These are phyloP conservation scores for Pelecanoides urinatrix DNA, from an alignment of 2,113 vertebrate genomes.

Conservation along the genomic window DNA sequence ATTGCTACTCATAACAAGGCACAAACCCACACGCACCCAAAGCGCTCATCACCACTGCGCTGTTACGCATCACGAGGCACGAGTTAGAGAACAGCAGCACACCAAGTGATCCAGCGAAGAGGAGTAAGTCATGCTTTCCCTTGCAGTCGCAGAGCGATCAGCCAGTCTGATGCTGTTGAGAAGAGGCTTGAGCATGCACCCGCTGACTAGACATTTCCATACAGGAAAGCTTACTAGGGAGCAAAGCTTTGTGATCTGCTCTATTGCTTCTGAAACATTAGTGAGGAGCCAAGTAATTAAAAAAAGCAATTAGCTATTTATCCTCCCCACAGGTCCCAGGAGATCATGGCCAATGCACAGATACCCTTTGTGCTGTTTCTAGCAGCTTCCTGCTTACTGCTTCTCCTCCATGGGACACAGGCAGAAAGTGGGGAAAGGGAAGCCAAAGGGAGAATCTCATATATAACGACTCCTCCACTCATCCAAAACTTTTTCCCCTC, in stretches of 20 bases:
- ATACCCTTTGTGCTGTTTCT: not conserved
- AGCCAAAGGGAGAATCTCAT: not conserved
- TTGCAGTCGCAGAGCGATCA: not conserved
- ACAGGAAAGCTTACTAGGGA: not conserved
- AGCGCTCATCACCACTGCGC: not conserved
- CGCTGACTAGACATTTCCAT: not conserved
- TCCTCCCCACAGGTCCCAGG: not conserved
- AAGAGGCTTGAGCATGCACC: not conserved
- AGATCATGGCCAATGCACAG: not conserved
- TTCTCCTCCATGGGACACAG: not conserved
- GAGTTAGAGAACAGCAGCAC: not conserved
- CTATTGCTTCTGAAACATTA: not conserved
- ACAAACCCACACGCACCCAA: not conserved
- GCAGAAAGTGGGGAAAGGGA: not conserved
- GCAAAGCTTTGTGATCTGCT: not conserved
- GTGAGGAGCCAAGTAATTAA: not conserved
- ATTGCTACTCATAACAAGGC: not conserved
- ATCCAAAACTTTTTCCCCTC: not conserved
- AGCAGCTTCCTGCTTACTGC: not conserved
- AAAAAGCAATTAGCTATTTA: not conserved
- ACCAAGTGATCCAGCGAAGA: rapidly evolving
- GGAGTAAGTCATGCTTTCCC: not conserved
- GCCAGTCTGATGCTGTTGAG: not conserved
- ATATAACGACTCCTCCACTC: not conserved
- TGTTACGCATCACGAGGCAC: no score